Base-by-base conservation (phyloP, 2,113 vertebrate species). In the Nansenia antarctica region DNA sequence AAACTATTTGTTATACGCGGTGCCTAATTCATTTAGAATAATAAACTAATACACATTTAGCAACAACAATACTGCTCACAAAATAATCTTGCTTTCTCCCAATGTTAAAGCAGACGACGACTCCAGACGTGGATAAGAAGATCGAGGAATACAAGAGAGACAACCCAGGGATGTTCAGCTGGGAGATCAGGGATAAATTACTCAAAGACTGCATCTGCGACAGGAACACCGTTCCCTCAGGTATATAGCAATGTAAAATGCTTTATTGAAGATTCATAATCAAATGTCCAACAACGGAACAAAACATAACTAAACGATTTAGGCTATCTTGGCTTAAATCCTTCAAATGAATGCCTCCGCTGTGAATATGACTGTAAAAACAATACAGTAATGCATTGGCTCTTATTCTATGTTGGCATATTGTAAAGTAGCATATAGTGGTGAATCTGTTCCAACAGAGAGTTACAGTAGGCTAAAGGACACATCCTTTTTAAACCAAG, bases 131-230 rank as follows among this genome's bases (percentile, higher is more conserved):
- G 70, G 97, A 99, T 84, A 98, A 97, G 93, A 98, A 97, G 90
- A 98, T 99, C 58, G 97, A 99, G 80, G 97, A 99, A 57, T 99
- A 97, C 87, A 99, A 99, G 85, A 84, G 94, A 78, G 95, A 98
- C 64, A 98, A 95, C 79, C 94, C 97, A 0, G 96, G 97, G 14
- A 99, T 99, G 95, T 99, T 99, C 91, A 99, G 97, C 90, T 99
- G 97, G 97, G 97, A 99, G 85, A 99, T 99, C 70, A 91, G 97
- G 52, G 97, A 99, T 91, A 98, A 96, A 74, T 85, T 99, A 74
- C 92, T 99, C 73, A 99, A 98, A 87, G 97, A 99, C 65, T 94
- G 94, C 0, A 90, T 99, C 81, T 99, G 97, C 72, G 97, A 98
- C 82, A 94, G 97, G 53, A 98, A 98, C 88, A 97, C 93, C 5